Conservation (phyloP, 2,888 invertebrate species). For the Drepanosiphum platanoidis region DNA sequence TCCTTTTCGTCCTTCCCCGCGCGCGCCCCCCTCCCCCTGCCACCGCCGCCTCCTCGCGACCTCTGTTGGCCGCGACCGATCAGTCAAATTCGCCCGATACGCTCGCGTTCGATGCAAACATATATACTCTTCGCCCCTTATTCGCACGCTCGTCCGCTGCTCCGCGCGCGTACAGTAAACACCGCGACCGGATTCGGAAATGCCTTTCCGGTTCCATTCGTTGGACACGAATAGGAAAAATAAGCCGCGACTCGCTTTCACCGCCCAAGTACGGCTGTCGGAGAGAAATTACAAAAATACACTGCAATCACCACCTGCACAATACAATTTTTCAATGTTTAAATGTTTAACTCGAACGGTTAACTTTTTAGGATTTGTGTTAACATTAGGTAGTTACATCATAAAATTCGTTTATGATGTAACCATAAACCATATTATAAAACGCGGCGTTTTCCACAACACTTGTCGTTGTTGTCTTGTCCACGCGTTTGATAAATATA, state of each 20-base stretch:
- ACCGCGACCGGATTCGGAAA: neutral
- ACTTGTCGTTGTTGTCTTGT: too few relatives aligned
- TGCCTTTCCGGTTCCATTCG: neutral
- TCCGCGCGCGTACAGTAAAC: neutral
- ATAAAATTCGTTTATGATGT: too few relatives aligned
- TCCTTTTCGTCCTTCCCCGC: slow-evolving; percentile 25
- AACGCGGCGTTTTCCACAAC: too few relatives aligned
- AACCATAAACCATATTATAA: too few relatives aligned
- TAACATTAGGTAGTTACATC: too few relatives aligned
- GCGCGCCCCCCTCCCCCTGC: neutral
- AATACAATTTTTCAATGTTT: too few relatives aligned
- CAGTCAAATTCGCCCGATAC: slow-evolving; percentile 47
- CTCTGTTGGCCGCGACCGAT: neutral
- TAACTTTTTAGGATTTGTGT: too few relatives aligned
- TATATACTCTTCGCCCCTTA: neutral
- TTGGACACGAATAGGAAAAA: neutral
- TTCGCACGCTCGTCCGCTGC: neutral
- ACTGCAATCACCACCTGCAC: too few relatives aligned
- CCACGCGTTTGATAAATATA: too few relatives aligned
- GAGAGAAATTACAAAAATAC: neutral
- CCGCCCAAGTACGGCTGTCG: neutral
- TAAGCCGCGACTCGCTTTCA: neutral
- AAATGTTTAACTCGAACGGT: too few relatives aligned
- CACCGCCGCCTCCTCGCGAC: neutral
- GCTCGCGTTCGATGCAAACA: neutral